Evolutionary conservation across 2,888 invertebrate species (phyloP).

Genomic region (Camponotus fellah): DNA sequence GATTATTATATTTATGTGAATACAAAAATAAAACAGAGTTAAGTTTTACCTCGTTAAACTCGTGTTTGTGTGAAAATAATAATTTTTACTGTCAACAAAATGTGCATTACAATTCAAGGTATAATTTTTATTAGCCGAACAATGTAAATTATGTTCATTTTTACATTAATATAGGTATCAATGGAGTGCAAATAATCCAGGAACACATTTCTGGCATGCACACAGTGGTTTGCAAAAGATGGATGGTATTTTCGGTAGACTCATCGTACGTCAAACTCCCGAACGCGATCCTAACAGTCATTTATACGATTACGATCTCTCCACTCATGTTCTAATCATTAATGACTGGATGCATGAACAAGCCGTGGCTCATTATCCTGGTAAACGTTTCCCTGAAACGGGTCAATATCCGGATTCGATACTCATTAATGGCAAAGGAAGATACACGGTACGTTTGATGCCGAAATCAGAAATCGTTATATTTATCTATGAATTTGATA

Average conservation of each 20-base stretch:
- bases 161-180: slow-evolving; percentile 76
- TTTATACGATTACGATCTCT: slow-evolving; percentile 65
- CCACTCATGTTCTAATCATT: slow-evolving; percentile 62
- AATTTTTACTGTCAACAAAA: neutral
- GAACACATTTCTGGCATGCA: slow-evolving; percentile 80
- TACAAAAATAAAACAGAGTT: neutral
- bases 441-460: slow-evolving; percentile 34
- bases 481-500: too few relatives aligned
- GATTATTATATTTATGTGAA: neutral
- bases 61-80: neutral
- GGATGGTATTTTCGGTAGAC: slow-evolving; percentile 65
- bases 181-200: slow-evolving; percentile 81
- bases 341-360: slow-evolving; percentile 87
- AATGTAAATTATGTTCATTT: too few relatives aligned
- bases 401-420: slow-evolving; percentile 94
- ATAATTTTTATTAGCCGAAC: neutral
- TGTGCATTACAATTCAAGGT: neutral
- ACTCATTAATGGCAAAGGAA: slow-evolving; percentile 94
- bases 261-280: slow-evolving; percentile 62
- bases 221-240: slow-evolving; percentile 70
- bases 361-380: slow-evolving; percentile 91
- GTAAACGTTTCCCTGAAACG: slow-evolving; percentile 91
- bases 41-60: neutral
- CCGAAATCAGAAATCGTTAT: neutral
- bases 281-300: slow-evolving; percentile 52